phyloP scores from a whole-genome alignment of 2,113 vertebrate genomes.

The Laterallus jamaicensis region DNA sequence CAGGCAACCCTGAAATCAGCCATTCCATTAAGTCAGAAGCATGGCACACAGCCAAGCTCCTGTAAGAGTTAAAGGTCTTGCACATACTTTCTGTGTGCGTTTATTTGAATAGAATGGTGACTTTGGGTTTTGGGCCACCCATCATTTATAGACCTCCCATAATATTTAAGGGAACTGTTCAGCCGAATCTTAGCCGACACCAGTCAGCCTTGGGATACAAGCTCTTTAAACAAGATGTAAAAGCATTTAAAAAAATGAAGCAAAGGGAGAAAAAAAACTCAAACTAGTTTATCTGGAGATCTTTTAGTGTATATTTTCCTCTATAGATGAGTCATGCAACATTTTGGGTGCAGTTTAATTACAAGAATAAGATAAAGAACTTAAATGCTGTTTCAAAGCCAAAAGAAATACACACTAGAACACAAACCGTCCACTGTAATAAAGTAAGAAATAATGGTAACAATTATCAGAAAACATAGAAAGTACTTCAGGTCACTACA shows the following conservation, averaged over 20 bases:
- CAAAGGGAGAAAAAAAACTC: not conserved
- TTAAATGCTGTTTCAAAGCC: not conserved
- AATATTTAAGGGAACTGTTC: not conserved
- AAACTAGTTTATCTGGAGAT: not conserved
- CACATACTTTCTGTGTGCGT: conserved; percentile 22
- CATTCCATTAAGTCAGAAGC: conserved; percentile 27
- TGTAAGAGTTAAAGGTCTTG: conserved; percentile 50
- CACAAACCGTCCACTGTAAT: not conserved
- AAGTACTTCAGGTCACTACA: not conserved
- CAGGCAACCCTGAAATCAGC: conserved; percentile 35
- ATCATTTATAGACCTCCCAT: conserved; percentile 42
- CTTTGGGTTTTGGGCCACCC: conserved; percentile 46
- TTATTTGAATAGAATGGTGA: conserved; percentile 50
- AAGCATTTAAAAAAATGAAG: not conserved
- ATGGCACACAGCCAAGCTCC: conserved; percentile 30
- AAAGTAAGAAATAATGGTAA: not conserved
- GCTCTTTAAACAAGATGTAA: not conserved
- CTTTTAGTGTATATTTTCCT: not conserved
- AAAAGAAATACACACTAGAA: not conserved
- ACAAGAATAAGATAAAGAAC: not conserved
- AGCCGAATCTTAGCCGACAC: not conserved
- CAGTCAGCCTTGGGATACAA: not conserved
- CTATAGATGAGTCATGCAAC: not conserved
- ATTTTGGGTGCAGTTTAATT: not conserved
- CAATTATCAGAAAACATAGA: not conserved